These are phyloP conservation scores for Teleogryllus occipitalis DNA, from an alignment of 1,140 invertebrate species.

Conservation along the genomic window DNA sequence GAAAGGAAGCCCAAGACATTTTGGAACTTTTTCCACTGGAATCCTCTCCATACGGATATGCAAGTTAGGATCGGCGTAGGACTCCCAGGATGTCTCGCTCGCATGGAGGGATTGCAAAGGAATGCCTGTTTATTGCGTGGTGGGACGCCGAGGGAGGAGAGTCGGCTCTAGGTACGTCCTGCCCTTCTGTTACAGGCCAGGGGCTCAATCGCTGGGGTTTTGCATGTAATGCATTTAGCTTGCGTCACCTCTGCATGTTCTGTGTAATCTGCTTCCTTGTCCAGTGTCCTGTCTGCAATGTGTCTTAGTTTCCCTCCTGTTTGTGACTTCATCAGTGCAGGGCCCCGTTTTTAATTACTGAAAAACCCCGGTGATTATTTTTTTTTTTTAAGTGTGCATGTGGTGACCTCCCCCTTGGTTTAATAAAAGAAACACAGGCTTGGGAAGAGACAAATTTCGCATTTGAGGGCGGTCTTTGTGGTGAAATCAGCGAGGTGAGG, in stretches of 20 bases:
- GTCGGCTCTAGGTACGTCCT: not conserved
- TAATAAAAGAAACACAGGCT: not conserved
- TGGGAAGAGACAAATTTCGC: not conserved
- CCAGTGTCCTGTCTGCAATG: not conserved
- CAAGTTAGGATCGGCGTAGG: not conserved
- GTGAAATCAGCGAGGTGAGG: too few relatives aligned
- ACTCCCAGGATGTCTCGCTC: not conserved
- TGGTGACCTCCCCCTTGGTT: not conserved
- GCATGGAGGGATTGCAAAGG: not conserved
- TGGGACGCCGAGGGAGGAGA: not conserved
- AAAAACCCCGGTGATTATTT: not conserved
- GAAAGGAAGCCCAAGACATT: not conserved
- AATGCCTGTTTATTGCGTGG: not conserved
- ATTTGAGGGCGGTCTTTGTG: not conserved
- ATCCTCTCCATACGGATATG: not conserved
- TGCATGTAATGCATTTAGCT: slow-evolving; percentile 2
- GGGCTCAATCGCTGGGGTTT: not conserved
- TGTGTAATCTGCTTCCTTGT: not conserved
- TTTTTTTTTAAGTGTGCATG: not conserved
- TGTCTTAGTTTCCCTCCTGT: not conserved
- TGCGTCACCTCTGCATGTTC: not conserved
- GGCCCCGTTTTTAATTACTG: not conserved
- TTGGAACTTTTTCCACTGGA: not conserved
- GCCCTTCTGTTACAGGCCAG: not conserved
- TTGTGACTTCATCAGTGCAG: too few relatives aligned